Evolutionary conservation across 2,888 invertebrate genomes (phyloP).

Genomic region (Nipponacmea schrenckii): DNA sequence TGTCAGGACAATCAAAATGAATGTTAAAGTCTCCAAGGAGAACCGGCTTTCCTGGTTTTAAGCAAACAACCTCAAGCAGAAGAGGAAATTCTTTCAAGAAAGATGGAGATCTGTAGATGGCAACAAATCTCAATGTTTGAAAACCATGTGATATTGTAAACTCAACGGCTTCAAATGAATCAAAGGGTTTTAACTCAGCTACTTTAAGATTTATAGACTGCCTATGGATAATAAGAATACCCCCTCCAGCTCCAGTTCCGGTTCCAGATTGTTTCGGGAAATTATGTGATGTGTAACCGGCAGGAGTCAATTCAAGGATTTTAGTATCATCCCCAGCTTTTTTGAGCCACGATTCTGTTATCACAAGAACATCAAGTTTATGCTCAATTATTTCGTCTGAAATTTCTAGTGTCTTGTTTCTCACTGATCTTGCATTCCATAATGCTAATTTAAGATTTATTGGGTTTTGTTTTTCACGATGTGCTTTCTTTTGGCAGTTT

Average conservation of each 20-base stretch:
- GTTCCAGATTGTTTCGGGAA: neutral
- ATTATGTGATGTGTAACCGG: neutral
- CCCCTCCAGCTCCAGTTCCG: no score
- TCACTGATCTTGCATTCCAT: no score
- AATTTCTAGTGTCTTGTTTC: no score
- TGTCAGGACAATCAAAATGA: neutral
- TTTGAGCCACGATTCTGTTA: neutral
- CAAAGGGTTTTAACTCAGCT: neutral
- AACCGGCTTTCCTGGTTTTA: neutral
- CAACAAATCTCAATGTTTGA: neutral
- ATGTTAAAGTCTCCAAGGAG: neutral
- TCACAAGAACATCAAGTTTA: no score
- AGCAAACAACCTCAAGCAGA: neutral
- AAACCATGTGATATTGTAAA: neutral
- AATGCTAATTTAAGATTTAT: no score
- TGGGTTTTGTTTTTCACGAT: no score
- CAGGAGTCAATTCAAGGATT: neutral
- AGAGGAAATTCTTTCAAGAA: neutral
- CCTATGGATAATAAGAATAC: neutral
- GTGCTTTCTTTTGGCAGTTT: no score
- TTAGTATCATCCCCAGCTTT: neutral
- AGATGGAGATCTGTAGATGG: neutral
- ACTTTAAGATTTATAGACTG: neutral
- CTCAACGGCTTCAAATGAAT: neutral
- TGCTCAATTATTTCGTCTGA: no score